These are phyloP conservation scores for Eutrigla gurnardus DNA, from an alignment of 2,797 vertebrate genomes.

Conservation along the genomic window DNA sequence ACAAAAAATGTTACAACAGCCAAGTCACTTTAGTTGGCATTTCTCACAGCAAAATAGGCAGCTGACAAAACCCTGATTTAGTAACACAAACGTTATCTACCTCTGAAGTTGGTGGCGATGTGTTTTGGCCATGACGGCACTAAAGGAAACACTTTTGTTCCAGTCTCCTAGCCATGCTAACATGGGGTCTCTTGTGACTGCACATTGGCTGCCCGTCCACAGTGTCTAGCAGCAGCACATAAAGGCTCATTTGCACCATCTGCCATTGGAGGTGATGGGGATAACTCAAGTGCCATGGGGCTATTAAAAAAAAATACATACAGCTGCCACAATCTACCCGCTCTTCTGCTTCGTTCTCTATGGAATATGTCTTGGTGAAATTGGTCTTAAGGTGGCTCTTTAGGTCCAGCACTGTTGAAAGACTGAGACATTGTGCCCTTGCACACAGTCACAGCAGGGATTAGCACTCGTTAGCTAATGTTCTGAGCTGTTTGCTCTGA, in stretches of 20 bases:
- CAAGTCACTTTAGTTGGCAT: slow-evolving; percentile 37
- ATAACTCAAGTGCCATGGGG: slow-evolving; percentile 45
- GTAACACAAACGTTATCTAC: slow-evolving; percentile 13
- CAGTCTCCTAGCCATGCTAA: slow-evolving; percentile 23
- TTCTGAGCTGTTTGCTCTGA: slow-evolving; percentile 32
- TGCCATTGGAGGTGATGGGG: slow-evolving; percentile 63
- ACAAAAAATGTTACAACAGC: slow-evolving; percentile 30
- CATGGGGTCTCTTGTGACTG: slow-evolving; percentile 37
- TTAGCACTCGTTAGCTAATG: slow-evolving; percentile 34
- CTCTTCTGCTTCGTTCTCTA: slow-evolving; percentile 23
- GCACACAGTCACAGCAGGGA: slow-evolving; percentile 45
- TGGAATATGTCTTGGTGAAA: slow-evolving; percentile 39
- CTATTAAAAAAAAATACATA: slow-evolving; percentile 28
- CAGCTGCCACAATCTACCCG: slow-evolving; percentile 47
- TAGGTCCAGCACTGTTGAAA: slow-evolving; percentile 38
- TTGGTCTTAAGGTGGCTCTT: slow-evolving; percentile 46
- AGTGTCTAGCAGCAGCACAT: slow-evolving; percentile 42
- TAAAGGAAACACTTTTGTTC: slow-evolving; percentile 49
- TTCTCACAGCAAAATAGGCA: slow-evolving; percentile 36
- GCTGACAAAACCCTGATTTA: slow-evolving; percentile 39
- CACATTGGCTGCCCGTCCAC: slow-evolving; percentile 31
- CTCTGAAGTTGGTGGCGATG: slow-evolving; percentile 38
- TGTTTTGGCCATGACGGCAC: slow-evolving; percentile 46
- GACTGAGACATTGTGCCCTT: slow-evolving; percentile 26
- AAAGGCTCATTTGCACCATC: slow-evolving; percentile 72